phyloP scores from a whole-genome alignment of 2,888 invertebrate species.

The Melipona bicolor region DNA sequence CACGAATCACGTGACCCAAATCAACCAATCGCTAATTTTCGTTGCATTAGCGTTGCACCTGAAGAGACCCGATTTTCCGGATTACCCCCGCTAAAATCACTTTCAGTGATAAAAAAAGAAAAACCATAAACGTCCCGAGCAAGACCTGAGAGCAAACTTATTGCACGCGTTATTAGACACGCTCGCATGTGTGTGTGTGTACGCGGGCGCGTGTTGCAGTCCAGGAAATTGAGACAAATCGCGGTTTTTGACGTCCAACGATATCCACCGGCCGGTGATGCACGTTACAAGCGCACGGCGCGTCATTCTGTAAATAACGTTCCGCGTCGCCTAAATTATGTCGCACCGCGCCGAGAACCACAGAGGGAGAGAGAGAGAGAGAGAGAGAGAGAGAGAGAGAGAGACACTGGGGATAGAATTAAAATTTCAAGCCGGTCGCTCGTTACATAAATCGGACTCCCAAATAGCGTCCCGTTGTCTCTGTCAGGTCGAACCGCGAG shows the following conservation, averaged over 20 bases:
- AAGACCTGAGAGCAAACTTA: slow-evolving; percentile 22
- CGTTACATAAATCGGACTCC: slow-evolving; percentile 29
- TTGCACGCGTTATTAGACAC: slow-evolving; percentile 27
- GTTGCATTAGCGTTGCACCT: no score
- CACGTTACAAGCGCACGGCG: slow-evolving; percentile 4
- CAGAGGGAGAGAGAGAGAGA: no score
- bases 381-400: no score
- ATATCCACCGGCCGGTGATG: not conserved
- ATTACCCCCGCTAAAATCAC: no score
- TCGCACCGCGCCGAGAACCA: slow-evolving; percentile 1
- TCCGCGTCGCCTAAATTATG: slow-evolving; percentile 11
- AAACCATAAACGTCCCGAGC: slow-evolving; percentile 11
- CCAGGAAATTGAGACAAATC: slow-evolving; percentile 35
- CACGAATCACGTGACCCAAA: no score
- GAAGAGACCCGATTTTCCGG: no score
- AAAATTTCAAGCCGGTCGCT: slow-evolving; percentile 26
- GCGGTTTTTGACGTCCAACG: slow-evolving; percentile 41
- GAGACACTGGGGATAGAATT: slow-evolving; percentile 6
- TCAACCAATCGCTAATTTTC: no score
- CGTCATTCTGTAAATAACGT: slow-evolving; percentile 27
- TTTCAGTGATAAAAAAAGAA: not conserved
- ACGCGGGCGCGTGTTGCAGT: not conserved
- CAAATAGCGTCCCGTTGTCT: slow-evolving; percentile 23
- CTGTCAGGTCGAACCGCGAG: not conserved
- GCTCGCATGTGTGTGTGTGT: not conserved